Conservation (phyloP, 2,113 vertebrate species). For the Hemibagrus wyckioides region DNA sequence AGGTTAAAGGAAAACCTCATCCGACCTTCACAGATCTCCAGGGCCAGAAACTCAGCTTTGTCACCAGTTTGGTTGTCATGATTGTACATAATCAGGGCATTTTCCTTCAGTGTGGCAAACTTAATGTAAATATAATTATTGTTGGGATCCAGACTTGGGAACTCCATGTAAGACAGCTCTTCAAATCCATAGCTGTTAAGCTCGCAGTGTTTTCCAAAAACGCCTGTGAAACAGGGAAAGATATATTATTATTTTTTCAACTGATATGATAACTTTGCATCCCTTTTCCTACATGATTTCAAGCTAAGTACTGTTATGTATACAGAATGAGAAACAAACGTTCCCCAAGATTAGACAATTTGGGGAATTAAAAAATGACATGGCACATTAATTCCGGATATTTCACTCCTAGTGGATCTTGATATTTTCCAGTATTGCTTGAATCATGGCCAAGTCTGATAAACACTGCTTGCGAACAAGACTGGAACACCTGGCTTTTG, state of each 20-base stretch:
- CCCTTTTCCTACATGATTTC: neutral
- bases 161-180: slow-evolving; percentile 96
- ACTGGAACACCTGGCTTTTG: slow-evolving; percentile 41
- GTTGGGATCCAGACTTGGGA: slow-evolving; percentile 95
- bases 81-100: slow-evolving; percentile 90
- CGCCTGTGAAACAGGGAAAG: slow-evolving; percentile 76
- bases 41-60: slow-evolving; percentile 89
- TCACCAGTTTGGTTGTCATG: slow-evolving; percentile 95
- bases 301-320: neutral
- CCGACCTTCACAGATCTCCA: slow-evolving; percentile 86
- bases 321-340: neutral
- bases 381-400: neutral
- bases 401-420: slow-evolving; percentile 45
- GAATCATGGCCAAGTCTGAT: slow-evolving; percentile 44
- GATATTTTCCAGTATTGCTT: slow-evolving; percentile 24
- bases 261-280: neutral
- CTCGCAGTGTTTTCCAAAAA: slow-evolving; percentile 97
- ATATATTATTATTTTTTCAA: neutral
- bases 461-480: slow-evolving; percentile 46
- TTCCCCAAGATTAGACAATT: neutral
- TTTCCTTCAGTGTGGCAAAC: slow-evolving; percentile 89
- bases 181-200: slow-evolving; percentile 97
- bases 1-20: slow-evolving; percentile 94
- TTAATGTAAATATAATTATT: slow-evolving; percentile 98
- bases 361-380: neutral